phyloP scores from a whole-genome alignment of 37 sponge, comb jelly and placozoan genomes.

The Ephydatia muelleri region DNA sequence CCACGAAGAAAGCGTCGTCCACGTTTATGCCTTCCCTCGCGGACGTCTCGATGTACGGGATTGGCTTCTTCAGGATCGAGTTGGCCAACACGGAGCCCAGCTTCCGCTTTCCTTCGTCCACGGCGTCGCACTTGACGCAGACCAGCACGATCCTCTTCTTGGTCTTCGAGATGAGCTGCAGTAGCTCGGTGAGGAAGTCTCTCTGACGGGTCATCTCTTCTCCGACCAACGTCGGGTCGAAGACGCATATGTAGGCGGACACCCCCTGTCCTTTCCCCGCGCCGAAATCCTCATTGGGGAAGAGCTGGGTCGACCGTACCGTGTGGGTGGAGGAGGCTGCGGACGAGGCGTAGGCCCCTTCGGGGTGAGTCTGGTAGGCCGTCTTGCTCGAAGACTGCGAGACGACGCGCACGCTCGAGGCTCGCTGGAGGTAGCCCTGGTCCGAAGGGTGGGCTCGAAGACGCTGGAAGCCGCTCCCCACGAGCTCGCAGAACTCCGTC shows the following conservation, averaged over 20 bases:
- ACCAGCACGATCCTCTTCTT: slow-evolving; percentile 63
- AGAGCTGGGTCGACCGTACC: slow-evolving; percentile 50
- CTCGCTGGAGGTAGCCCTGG: slow-evolving; percentile 47
- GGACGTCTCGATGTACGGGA: slow-evolving; percentile 74
- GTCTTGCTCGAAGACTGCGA: slow-evolving; percentile 41
- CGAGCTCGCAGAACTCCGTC: slow-evolving; percentile 68
- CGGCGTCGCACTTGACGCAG: slow-evolving; percentile 72
- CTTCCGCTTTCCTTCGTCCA: slow-evolving; percentile 26
- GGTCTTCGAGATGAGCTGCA: slow-evolving; percentile 38
- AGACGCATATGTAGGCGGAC: slow-evolving; percentile 58
- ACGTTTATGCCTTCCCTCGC: slow-evolving; percentile 63
- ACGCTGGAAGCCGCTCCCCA: background rate
- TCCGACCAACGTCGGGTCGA: slow-evolving; percentile 67
- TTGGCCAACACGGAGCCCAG: slow-evolving; percentile 29
- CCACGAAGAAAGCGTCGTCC: slow-evolving; percentile 59
- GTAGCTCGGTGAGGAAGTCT: slow-evolving; percentile 49
- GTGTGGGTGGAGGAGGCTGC: slow-evolving; percentile 19
- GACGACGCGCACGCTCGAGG: slow-evolving; percentile 25
- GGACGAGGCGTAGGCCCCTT: slow-evolving; percentile 20
- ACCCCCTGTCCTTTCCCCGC: slow-evolving; percentile 40
- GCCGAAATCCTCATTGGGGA: slow-evolving; percentile 66
- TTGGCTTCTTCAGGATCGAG: slow-evolving; percentile 27
- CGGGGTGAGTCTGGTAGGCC: slow-evolving; percentile 47
- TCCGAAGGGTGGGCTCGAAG: slow-evolving; percentile 22
- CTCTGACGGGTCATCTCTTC: slow-evolving; percentile 57